phyloP scores from a whole-genome alignment of 1,140 invertebrate genomes.

The Sycophaga agraensis region DNA sequence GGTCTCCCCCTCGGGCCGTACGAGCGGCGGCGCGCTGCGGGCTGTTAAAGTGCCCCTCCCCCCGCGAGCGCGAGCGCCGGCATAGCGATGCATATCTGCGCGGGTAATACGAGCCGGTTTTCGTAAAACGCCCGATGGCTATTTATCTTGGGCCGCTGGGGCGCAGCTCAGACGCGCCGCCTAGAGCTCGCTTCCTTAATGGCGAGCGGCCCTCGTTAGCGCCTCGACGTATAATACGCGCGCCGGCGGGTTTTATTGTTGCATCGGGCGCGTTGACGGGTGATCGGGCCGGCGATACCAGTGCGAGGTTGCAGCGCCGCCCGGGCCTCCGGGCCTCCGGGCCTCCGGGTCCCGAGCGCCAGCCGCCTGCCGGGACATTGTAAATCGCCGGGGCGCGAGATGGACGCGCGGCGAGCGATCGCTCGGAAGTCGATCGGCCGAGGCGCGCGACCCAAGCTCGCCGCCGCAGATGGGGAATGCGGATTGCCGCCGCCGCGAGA shows the following conservation, averaged over 20 bases:
- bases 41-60: slow-evolving; percentile 3
- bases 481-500: no score
- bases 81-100: slow-evolving; percentile 26
- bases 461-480: no score
- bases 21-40: no score
- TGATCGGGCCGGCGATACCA: no score
- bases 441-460: no score
- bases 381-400: neutral
- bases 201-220: slow-evolving; percentile 24
- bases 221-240: slow-evolving; percentile 20
- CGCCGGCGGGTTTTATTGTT: slow-evolving; percentile 25
- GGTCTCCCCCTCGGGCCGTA: no score
- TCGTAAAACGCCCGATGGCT: slow-evolving; percentile 27
- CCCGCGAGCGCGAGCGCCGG: neutral
- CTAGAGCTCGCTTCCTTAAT: slow-evolving; percentile 20
- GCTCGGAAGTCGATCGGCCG: no score
- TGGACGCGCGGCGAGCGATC: no score
- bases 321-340: neutral
- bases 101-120: slow-evolving; percentile 28
- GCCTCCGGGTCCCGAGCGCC: no score
- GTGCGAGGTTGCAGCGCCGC: no score
- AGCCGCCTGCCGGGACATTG: neutral
- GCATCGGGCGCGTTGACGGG: slow-evolving; percentile 9
- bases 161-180: neutral
- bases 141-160: slow-evolving; percentile 16